phyloP scores from a whole-genome alignment of 2,113 vertebrate species.

The Dromiciops gliroides region DNA sequence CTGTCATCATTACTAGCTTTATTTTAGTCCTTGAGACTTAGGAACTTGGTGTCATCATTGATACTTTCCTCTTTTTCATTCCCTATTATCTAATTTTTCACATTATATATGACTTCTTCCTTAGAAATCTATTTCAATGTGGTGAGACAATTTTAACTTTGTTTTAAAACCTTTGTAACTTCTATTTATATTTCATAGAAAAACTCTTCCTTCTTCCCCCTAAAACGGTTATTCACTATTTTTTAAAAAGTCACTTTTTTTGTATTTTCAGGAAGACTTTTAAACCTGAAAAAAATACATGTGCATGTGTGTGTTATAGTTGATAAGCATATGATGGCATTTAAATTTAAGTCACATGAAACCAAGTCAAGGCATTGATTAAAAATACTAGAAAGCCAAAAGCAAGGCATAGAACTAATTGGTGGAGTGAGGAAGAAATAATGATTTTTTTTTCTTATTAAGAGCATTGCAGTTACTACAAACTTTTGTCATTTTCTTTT shows the following conservation, averaged over 20 bases:
- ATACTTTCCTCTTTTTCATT: not conserved
- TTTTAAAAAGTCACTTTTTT: not conserved
- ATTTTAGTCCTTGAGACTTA: not conserved
- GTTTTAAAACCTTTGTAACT: not conserved
- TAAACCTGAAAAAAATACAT: not conserved
- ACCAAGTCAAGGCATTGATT: not conserved
- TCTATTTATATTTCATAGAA: not conserved
- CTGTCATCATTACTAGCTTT: not conserved
- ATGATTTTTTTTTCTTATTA: not conserved
- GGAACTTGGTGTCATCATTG: not conserved
- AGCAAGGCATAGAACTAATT: not conserved
- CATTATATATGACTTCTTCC: not conserved
- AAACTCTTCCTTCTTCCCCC: not conserved
- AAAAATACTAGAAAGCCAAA: not conserved
- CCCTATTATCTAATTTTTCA: not conserved
- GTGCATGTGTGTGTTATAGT: not conserved
- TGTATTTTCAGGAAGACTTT: not conserved
- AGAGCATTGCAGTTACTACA: not conserved
- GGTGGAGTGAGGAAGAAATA: not conserved
- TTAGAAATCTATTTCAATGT: not conserved
- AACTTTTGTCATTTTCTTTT: not conserved
- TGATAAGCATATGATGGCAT: not conserved
- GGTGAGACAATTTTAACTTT: not conserved
- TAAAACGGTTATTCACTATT: not conserved
- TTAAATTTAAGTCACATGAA: not conserved